Conservation (phyloP, 2,797 vertebrate genomes). For the Ctenochaetus hawaiiensis region DNA sequence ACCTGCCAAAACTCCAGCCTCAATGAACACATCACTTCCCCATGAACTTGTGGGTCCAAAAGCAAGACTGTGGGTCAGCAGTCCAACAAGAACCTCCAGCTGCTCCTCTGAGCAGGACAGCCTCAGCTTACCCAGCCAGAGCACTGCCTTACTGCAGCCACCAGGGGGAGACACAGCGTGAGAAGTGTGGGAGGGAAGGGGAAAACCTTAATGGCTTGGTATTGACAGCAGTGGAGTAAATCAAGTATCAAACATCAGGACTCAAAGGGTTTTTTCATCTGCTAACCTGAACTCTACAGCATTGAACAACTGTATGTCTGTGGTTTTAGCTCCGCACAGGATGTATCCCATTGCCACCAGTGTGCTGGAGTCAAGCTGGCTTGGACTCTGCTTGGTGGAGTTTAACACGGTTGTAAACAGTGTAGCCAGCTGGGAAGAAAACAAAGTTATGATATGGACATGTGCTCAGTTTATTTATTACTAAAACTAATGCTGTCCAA, state of each 20-base stretch:
- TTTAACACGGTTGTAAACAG: constrained; percentile 79
- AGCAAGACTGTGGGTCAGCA: constrained; percentile 77
- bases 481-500: background rate
- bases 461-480: background rate
- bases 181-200: background rate
- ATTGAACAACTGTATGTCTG: constrained; percentile 80
- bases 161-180: constrained; percentile 59
- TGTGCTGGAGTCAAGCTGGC: constrained; percentile 83
- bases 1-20: constrained; percentile 87
- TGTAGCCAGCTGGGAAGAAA: constrained; percentile 72
- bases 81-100: constrained; percentile 70
- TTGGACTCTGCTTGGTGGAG: constrained; percentile 75
- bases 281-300: constrained; percentile 86
- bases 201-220: background rate
- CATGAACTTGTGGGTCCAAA: constrained; percentile 84
- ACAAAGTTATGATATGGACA: constrained; percentile 17
- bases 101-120: constrained; percentile 86
- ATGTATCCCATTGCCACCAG: constrained; percentile 85
- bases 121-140: constrained; percentile 82
- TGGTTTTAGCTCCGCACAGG: constrained; percentile 82
- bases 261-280: background rate
- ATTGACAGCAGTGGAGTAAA: background rate
- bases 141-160: constrained; percentile 84
- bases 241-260: background rate
- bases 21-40: constrained; percentile 85